phyloP scores from a whole-genome alignment of 2,797 vertebrate genomes.

The Poeciliopsis presidionis region DNA sequence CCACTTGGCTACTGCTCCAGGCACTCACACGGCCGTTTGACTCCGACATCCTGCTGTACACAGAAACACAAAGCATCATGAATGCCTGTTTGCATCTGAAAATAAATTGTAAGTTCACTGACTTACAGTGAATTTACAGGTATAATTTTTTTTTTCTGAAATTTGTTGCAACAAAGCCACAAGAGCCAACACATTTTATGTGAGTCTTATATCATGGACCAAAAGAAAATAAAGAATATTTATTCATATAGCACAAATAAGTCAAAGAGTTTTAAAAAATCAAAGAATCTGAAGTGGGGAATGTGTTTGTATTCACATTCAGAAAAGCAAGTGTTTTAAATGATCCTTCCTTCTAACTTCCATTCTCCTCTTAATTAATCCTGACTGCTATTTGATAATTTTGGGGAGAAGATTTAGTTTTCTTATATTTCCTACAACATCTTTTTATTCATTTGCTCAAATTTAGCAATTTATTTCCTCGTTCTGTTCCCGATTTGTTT shows the following conservation, averaged over 20 bases:
- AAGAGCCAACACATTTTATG: background rate
- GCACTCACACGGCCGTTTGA: slow-evolving; percentile 74
- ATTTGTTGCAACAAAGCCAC: background rate
- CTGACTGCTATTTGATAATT: no score
- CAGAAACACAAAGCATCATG: slow-evolving; percentile 20
- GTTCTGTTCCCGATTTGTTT: no score
- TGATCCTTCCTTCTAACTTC: no score
- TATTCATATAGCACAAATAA: background rate
- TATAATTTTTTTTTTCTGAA: background rate
- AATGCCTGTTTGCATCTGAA: background rate
- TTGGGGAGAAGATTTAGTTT: no score
- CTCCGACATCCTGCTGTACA: slow-evolving; percentile 65
- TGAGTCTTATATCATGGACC: background rate
- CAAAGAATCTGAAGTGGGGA: background rate
- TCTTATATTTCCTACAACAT: no score
- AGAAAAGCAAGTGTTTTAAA: no score
- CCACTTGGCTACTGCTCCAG: slow-evolving; percentile 91
- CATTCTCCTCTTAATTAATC: no score
- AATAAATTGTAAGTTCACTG: background rate
- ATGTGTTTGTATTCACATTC: background rate
- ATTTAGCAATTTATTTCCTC: no score
- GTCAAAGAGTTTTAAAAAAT: background rate
- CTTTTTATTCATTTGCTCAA: no score
- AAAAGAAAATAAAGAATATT: background rate
- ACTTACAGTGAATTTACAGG: background rate